These are phyloP conservation scores for Melipona bicolor DNA, from an alignment of 2,888 invertebrate genomes.

Conservation along the genomic window DNA sequence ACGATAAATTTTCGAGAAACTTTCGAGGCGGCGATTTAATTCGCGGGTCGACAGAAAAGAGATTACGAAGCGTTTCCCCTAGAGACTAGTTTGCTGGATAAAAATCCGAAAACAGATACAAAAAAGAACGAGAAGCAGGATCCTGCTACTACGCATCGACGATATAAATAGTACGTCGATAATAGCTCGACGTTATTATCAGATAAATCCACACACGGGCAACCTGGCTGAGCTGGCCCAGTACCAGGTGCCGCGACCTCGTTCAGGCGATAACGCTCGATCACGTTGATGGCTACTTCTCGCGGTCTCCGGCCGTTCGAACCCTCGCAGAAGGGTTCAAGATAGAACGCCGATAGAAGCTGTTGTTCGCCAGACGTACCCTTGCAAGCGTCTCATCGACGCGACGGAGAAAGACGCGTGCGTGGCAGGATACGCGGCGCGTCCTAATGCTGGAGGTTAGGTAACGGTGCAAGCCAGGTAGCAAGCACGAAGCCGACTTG, in stretches of 20 bases:
- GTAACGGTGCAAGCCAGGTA: conserved; percentile 80
- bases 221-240: conserved; percentile 46
- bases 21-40: neutral
- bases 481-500: conserved; percentile 79
- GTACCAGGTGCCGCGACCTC: conserved; percentile 51
- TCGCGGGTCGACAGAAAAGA: neutral
- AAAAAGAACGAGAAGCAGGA: neutral
- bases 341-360: conserved; percentile 51
- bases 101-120: neutral
- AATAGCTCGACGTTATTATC: conserved; percentile 51
- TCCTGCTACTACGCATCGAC: conserved; percentile 22
- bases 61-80: neutral
- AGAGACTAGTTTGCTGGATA: too few species aligned
- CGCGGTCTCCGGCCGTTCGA: conserved; percentile 46
- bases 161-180: conserved; percentile 20
- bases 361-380: conserved; percentile 37
- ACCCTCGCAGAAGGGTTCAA: conserved; percentile 60
- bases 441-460: conserved; percentile 78
- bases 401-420: conserved; percentile 56
- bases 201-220: conserved; percentile 38
- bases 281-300: conserved; percentile 55
- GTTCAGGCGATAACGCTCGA: conserved; percentile 55
- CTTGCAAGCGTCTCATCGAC: conserved; percentile 44
- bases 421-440: conserved; percentile 57
- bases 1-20: neutral